These are phyloP conservation scores for Anableps anableps DNA, from an alignment of 2,797 vertebrate genomes.

Conservation along the genomic window DNA sequence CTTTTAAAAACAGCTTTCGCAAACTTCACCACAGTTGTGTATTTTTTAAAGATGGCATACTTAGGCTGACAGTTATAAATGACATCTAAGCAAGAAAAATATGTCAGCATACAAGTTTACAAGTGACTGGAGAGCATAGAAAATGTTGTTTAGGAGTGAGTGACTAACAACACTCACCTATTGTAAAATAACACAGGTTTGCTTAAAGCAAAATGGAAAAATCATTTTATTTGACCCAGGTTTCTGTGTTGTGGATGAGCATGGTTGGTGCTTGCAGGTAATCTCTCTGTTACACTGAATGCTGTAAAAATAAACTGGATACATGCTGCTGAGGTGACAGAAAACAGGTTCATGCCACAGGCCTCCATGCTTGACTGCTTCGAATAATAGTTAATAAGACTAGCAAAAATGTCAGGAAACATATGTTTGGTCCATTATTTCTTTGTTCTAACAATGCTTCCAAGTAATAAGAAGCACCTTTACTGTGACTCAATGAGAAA, in stretches of 20 bases:
- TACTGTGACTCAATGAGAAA: neutral
- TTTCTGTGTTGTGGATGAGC: neutral
- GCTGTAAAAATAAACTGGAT: neutral
- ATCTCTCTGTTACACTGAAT: neutral
- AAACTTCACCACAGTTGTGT: no score
- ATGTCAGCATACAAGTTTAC: neutral
- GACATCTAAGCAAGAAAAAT: neutral
- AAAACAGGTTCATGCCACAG: neutral
- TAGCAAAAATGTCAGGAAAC: neutral
- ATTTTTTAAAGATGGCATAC: no score
- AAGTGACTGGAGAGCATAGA: neutral
- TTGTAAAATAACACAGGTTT: neutral
- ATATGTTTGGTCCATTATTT: neutral
- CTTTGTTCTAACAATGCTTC: neutral
- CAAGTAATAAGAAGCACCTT: neutral
- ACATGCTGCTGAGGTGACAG: neutral
- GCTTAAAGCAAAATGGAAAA: neutral
- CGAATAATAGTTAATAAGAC: neutral
- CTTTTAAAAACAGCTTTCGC: no score
- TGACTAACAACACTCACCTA: neutral
- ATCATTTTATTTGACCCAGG: neutral
- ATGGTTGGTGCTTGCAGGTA: neutral
- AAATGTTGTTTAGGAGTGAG: neutral
- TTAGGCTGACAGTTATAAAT: no score
- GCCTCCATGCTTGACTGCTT: neutral